A percentile compares a stretch with the other conserved stretches of the same genome.
These are phyloP conservation scores for Schizaphis graminum DNA, from an alignment of 2,888 invertebrate genomes.

Conservation along the genomic window DNA sequence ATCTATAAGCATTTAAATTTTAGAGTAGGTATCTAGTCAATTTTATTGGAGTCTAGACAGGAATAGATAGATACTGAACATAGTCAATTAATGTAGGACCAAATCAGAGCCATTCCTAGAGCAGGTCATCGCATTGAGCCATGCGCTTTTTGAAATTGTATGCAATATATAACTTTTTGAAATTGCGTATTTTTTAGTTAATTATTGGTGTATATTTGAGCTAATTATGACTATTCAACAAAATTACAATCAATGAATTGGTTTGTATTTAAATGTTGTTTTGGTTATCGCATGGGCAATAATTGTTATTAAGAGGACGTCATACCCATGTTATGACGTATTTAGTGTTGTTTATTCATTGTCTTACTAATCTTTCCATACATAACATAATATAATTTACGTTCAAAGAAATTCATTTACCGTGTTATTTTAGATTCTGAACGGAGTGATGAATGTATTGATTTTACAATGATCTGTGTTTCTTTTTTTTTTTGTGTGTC, in stretches of 20 bases:
- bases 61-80: background rate
- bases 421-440: too few species aligned
- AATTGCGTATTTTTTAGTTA: background rate
- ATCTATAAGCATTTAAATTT: background rate
- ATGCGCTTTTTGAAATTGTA: background rate
- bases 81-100: background rate
- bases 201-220: background rate
- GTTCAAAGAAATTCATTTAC: background rate
- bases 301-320: background rate
- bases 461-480: too few species aligned
- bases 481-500: too few species aligned
- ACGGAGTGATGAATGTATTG: too few species aligned
- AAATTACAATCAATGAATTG: background rate
- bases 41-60: background rate
- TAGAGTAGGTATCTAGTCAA: background rate
- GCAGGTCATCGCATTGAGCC: background rate
- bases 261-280: background rate
- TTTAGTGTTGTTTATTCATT: background rate
- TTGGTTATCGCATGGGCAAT: background rate
- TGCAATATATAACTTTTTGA: too few species aligned
- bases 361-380: background rate
- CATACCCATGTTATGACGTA: background rate
- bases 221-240: background rate
- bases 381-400: background rate
- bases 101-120: background rate